Evolutionary conservation across 2,888 invertebrate genomes (phyloP), one percentile per base, ranked within the genome.

Genomic region (Glyphotaelius pellucidus): DNA sequence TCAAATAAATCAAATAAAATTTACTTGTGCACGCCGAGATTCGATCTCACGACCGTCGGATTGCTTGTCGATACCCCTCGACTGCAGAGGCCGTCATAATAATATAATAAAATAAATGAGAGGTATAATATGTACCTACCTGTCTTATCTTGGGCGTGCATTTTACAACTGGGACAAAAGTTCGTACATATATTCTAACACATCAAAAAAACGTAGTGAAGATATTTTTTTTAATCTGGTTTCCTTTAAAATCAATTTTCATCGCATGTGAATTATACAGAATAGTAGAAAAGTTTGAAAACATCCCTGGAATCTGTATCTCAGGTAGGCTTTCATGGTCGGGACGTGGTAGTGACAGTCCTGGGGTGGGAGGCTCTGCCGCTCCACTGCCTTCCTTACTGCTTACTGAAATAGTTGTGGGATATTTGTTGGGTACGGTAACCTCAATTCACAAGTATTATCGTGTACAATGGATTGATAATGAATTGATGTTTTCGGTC

Each of bases 261-360:
- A 52, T 52, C 52, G 25, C 5, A 2, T 19, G 0, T n/a, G 25
- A 67, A 67, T n/a, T n/a, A 67, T 9, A 67, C 9, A 9, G 9
- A 67, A 25, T 25, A 67, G n/a, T 67, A n/a, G 67, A 67, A 67
- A 67, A 67, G 25, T 90, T 90, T 85, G 47, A 90, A 52, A 85
- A 30, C 90, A 85, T n/a, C 30, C 52, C 52, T 90, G 19, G 25
- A 84, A 85, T 90, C 90, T 85, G 35, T 85, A 90, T 85, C 84
- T 90, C 90, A 85, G 80, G 90, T 79, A 83, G 81, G 35, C 90
- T 84, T 85, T 90, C 86, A 81, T 52, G 89, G 86, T 89, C 25
- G 79, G 83, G 81, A 90, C 31, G 80, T 92, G 92, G 31, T 80
- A 52, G 86, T 92, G 91, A 91, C 92, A 92, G 91, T 90, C 52